Evolutionary conservation across 2,113 vertebrate species (phyloP), one percentile per base, ranked within the genome.

Genomic region (Dolichallabes microphthalmus): DNA sequence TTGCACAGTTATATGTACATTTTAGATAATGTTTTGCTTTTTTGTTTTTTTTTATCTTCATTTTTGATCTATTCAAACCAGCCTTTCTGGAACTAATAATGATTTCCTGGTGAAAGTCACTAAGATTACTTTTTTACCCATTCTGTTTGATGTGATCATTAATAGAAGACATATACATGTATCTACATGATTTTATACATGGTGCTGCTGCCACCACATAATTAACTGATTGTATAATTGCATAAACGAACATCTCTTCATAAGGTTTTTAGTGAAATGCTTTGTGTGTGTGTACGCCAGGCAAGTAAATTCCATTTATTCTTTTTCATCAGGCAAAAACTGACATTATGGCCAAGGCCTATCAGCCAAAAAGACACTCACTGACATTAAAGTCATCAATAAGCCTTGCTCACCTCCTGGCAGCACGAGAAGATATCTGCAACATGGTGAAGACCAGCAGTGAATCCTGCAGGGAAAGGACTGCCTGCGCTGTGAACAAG

Each of bases 401-500:
- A 64, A 95, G 94, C 0, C 50, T 96, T 89, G 94, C 97, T 12
- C 92, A 95, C 78, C 94, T 99, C 12, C 94, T 99, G 71, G 98
- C 98, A 52, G 97, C 98, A 88, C 95, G 97, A 32, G 96, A 97
- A 79, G 98, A 99, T 84, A 76, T 99, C 1, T 98, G 96, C 11
- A 96, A 97, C 71, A 93, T 99, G 84, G 94, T 97, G 66, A 96
- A 98, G 90, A 98, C 98, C 55, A 99, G 97, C 88, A 98, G 98
- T 69, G 97, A 97, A 27, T 94, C 94, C 13, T 95, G 90, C 80
- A 93, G 97, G 80, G 93, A 97, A 88, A 96, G 96, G 22, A 98
- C 97, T 0, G 80, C 86, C 0, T 99, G 98, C 50, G 96, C 97
- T 0, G 94, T 99, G 88, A 99, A 99, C 92, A 97, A 97, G 95